These are phyloP conservation scores for Drosophila mimica DNA, from an alignment of 2,888 invertebrate genomes.

Conservation along the genomic window DNA sequence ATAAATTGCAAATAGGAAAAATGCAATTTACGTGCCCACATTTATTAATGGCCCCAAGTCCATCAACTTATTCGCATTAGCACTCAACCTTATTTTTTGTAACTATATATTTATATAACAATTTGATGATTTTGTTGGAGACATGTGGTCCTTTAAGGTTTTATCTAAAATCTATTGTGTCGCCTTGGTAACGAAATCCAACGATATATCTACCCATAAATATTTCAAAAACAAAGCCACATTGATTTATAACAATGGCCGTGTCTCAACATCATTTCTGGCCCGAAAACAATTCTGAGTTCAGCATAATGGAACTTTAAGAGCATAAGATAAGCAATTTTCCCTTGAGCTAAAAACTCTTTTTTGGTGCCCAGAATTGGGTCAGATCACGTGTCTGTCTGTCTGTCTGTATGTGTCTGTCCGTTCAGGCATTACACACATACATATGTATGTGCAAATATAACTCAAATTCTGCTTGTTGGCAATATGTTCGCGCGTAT, in stretches of 20 bases:
- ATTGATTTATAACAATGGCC: slow-evolving; percentile 15
- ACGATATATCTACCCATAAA: slow-evolving; percentile 3
- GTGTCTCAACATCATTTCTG: slow-evolving; percentile 9
- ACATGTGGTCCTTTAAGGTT: background rate
- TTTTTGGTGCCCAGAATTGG: slow-evolving; percentile 12
- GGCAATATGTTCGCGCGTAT: slow-evolving; percentile 65
- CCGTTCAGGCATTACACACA: background rate
- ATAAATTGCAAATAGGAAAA: slow-evolving; percentile 11
- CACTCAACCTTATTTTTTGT: slow-evolving; percentile 17
- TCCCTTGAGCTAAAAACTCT: slow-evolving; percentile 6
- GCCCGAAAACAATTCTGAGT: background rate
- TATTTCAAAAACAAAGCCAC: slow-evolving; percentile 4
- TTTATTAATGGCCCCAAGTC: slow-evolving; percentile 4
- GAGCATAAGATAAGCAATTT: slow-evolving; percentile 11
- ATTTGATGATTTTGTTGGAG: background rate
- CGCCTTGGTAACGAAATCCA: background rate
- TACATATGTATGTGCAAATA: slow-evolving; percentile 6
- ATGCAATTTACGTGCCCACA: slow-evolving; percentile 7
- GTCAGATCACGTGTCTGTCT: slow-evolving; percentile 12
- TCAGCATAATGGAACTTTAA: slow-evolving; percentile 13
- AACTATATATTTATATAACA: slow-evolving; percentile 1
- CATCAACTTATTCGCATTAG: slow-evolving; percentile 16
- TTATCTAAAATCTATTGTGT: background rate
- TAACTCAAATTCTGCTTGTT: slow-evolving; percentile 45
- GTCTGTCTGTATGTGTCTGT: background rate